Base-by-base conservation (phyloP, 2,113 vertebrate species). In the Ciconia maguari region DNA sequence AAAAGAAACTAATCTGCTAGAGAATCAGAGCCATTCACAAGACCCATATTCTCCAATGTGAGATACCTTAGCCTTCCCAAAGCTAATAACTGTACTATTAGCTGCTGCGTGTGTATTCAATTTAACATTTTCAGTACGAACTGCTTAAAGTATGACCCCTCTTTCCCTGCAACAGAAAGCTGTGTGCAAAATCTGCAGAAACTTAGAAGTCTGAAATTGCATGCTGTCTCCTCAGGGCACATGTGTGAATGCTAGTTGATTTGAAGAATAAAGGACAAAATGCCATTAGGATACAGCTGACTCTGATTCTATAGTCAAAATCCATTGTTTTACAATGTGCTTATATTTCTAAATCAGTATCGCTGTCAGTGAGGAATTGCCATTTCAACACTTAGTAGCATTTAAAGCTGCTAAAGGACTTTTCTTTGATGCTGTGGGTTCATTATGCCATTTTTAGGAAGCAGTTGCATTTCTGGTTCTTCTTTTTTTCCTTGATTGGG, bases 1-100 rank as follows among this genome's bases (percentile, higher is more conserved):
- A 78, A 91, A 94, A 84, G 25, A 96, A 95, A 85, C 85, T 79
- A 84, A 94, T 93, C 92, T 96, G 48, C 79, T 91, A 54, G 78
- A 96, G 83, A 95, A 84, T 80, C 91, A 77, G 87, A 95, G 69
- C 38, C 44, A 72, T 79, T 94, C 82, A 30, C 60, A 94, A 89
- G 36, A 69, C 48, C 52, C 64, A 44, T 49, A 48, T 20, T 94
- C 68, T 94, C 62, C 75, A 58, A 6, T 16, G 26, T 66, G 16
- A 71, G 26, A 32, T 72, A 77, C 21, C 36, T 42, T 32, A 51
- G 68, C 36, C 29, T 89, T 92, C 36, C 42, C 61, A 68, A 69
- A 78, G 2, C n/a, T n/a, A 68, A 25, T 17, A 44, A 70, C 75
- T 71, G 6, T 83, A 74, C 14, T 90, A 58, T 11, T 81, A 94